phyloP scores from a whole-genome alignment of 2,888 invertebrate genomes.

The Diogma glabrata region DNA sequence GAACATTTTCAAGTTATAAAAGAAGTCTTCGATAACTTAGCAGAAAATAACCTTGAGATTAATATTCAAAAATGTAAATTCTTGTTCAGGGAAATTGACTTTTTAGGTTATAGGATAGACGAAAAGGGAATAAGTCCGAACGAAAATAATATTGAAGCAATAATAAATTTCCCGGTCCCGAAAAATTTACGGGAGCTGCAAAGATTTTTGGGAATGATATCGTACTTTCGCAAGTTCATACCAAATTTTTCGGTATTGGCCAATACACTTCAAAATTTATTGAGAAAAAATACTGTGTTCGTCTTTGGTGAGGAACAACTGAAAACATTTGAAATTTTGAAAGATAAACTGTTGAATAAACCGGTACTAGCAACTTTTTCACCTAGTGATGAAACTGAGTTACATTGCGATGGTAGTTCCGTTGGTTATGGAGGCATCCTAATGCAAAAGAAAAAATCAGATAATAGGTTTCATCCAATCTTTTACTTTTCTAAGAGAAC shows the following conservation, averaged over 20 bases:
- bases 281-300: conserved; percentile 14
- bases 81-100: no score
- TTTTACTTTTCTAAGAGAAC: no score
- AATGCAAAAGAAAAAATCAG: conserved; percentile 19
- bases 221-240: conserved; percentile 12
- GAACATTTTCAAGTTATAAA: conserved; percentile 17
- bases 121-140: conserved; percentile 13
- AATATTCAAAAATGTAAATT: no score
- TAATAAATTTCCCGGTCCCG: conserved; percentile 9
- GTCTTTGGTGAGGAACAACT: conserved; percentile 15
- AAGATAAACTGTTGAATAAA: no score
- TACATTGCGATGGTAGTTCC: conserved; percentile 24
- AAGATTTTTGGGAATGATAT: no score
- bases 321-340: conserved; percentile 16
- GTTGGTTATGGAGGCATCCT: conserved; percentile 22
- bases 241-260: conserved; percentile 16
- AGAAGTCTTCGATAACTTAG: conserved; percentile 14
- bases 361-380: conserved; percentile 23
- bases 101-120: no score
- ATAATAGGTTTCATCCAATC: conserved; percentile 18
- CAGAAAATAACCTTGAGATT: not conserved
- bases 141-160: conserved; percentile 7
- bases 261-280: conserved; percentile 20
- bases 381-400: conserved; percentile 18
- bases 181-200: no score